These are phyloP conservation scores for Pelobates cultripes DNA, from an alignment of 2,797 vertebrate genomes.

Conservation along the genomic window DNA sequence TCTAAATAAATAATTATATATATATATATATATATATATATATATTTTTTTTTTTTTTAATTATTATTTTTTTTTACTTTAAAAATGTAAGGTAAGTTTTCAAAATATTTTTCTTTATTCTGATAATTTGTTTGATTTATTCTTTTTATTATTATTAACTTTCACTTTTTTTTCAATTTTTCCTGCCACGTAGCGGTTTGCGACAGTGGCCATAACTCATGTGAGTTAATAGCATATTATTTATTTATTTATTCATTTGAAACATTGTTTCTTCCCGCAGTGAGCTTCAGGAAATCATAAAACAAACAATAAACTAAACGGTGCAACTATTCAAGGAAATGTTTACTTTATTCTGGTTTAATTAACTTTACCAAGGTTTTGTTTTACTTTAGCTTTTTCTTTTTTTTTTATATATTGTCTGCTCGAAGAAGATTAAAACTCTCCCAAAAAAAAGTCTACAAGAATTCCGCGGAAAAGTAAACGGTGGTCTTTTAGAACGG, in stretches of 20 bases:
- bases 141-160: no score
- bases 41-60: no score
- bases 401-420: not conserved
- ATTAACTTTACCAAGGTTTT: slow-evolving; percentile 61
- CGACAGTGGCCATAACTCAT: no score
- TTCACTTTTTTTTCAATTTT: no score
- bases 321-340: slow-evolving; percentile 55
- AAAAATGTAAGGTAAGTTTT: no score
- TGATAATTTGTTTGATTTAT: no score
- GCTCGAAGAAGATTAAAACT: slow-evolving; percentile 41
- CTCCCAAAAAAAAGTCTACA: slow-evolving; percentile 40
- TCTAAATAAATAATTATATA: slow-evolving; percentile 53
- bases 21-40: slow-evolving; percentile 9
- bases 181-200: no score
- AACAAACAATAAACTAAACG: slow-evolving; percentile 60
- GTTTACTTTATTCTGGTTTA: slow-evolving; percentile 60
- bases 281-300: slow-evolving; percentile 3
- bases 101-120: not conserved
- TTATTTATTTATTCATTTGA: not conserved
- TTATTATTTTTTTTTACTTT: no score
- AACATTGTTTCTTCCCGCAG: not conserved
- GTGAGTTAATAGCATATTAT: no score
- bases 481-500: slow-evolving; percentile 39
- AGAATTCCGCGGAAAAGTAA: slow-evolving; percentile 9
- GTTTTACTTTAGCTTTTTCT: slow-evolving; percentile 49